Base-by-base conservation (phyloP, 2,797 vertebrate species). In the Limnodromus scolopaceus region DNA sequence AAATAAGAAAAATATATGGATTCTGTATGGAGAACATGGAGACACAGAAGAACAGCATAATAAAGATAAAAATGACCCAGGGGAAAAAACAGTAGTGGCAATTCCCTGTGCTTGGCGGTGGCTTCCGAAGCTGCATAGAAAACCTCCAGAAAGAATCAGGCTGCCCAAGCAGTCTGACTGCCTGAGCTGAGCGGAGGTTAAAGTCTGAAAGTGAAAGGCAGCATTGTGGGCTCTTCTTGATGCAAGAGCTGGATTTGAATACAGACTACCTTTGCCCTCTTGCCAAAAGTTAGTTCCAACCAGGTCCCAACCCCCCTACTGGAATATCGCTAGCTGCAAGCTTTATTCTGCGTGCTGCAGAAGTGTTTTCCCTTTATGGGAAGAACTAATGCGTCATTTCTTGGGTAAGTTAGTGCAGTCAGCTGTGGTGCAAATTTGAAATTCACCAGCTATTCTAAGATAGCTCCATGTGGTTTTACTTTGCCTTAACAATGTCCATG, bases 381-480 rank as follows among this genome's bases (percentile, higher is more conserved):
- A 88, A 93, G 72, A 51, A 57, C 54, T 88, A 75, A 27, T 13
- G 32, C 2, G 2, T 93, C 23, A 36, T 84, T 93, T 94, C 45
- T 41, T 75, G 58, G 51, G 32, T 64, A 48, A 72, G 45, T 92
- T 91, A 71, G 48, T 34, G 45, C 79, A 55, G 71, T 75, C 68
- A 49, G 53, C 53, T 38, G 13, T 64, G 72, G 68, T 63, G 32
- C 16, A 68, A 64, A 87, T 46, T 58, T 63, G 49, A 84, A 89
- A 87, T 76, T 61, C 75, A 65, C 19, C 81, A 84, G 49, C 70
- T 74, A 46, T 66, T 87, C 85, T 60, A 48, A 92, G 54, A 15
- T 10, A 63, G 12, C 41, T 89, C 15, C 12, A 7, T 28, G 54
- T 71, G 41, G 4, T 72, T 85, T 60, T 9, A 38, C 41, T 83